Base-by-base conservation (phyloP, 2,888 invertebrate species). In the Hylaea fasciaria region DNA sequence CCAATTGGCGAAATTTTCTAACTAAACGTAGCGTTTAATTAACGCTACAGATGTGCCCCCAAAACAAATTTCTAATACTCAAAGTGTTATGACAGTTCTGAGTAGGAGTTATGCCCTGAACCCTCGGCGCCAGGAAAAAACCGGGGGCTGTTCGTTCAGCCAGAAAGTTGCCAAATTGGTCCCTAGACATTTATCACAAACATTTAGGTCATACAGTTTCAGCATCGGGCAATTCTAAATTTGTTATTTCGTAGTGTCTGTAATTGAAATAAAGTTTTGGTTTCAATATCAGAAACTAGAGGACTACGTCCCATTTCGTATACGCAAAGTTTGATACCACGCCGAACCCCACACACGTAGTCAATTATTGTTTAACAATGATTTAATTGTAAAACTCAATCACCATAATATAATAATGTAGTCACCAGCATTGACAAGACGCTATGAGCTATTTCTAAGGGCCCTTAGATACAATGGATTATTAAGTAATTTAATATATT, bases 1-100 rank as follows among this genome's bases (percentile, higher is more conserved):
- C 32, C 32, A 10, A 32, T 32, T 32, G 7, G 9, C n/a, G 39
- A 8, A n/a, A 39, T 39, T 1, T 39, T 39, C n/a, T 5, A 37
- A 48, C 12, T 28, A 52, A 41, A 44, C 44, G 29, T 45, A 43
- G 32, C 11, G 28, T 60, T 55, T 55, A 55, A 51, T 60, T 55
- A 51, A 60, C n/a, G 28, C 37, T 11, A 45, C 55, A 51, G 41
- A 46, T 55, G 54, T 44, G 54, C 32, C 54, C 32, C 39, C 29
- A 60, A 52, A 54, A 60, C 50, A 50, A 55, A 60, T 55, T 12
- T 60, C 17, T 50, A 60, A 60, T 50, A 60, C 37, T 50, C 50
- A 51, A 60, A 60, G 60, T 60, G 45, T 46, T 60, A 60, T 46
- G 55, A 55, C 46, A 54, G 60, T 59, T 53, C 41, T 29, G 32